Conservation (phyloP, 1,140 invertebrate genomes). For the Bombus waltoni region DNA sequence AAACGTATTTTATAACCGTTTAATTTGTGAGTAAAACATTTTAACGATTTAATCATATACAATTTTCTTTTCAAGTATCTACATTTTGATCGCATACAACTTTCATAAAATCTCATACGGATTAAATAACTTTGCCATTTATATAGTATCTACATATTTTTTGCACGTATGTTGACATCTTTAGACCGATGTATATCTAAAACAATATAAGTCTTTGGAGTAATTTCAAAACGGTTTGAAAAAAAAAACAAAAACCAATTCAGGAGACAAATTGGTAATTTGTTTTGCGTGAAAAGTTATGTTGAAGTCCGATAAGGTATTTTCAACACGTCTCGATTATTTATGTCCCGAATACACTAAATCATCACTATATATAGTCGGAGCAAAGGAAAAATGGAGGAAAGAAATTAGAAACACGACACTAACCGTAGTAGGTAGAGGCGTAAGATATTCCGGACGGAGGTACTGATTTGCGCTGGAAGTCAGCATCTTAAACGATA, state of each 20-base stretch:
- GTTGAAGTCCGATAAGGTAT: neutral
- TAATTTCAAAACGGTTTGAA: neutral
- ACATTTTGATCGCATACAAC: too few relatives aligned
- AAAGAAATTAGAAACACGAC: neutral
- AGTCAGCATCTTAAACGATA: constrained; percentile 88
- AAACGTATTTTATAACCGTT: neutral
- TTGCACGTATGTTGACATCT: neutral
- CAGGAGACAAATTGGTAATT: too few relatives aligned
- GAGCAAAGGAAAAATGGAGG: too few relatives aligned
- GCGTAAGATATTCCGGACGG: constrained; percentile 95
- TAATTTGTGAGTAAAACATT: neutral
- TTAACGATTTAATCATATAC: too few relatives aligned
- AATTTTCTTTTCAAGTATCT: neutral
- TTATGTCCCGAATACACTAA: neutral
- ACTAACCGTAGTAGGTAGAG: constrained; percentile 94
- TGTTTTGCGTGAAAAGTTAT: neutral
- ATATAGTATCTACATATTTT: neutral
- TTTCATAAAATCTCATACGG: too few relatives aligned
- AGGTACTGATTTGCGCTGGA: constrained; percentile 93
- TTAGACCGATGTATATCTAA: neutral
- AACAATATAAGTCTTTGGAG: neutral
- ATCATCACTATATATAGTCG: neutral
- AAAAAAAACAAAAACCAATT: neutral
- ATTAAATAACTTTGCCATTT: too few relatives aligned
- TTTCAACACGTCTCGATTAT: neutral